Conservation (phyloP, 2,888 invertebrate species). For the Anaspis maculata region DNA sequence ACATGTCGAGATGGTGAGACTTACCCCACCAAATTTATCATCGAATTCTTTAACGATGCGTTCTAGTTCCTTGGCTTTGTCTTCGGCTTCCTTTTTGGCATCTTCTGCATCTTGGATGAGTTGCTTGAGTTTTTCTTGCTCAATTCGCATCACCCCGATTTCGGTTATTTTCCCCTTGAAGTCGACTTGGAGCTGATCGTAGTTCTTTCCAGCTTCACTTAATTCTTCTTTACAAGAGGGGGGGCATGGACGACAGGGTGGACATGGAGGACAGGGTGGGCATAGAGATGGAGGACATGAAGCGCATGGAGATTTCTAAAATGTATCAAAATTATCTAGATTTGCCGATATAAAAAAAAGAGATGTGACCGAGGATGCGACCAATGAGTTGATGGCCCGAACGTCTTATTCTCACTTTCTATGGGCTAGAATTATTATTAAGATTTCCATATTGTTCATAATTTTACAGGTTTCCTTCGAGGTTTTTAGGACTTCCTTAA, state of each 20-base stretch:
- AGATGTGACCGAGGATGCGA: too few relatives aligned
- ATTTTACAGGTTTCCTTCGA: not conserved
- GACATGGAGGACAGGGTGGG: constrained; percentile 22
- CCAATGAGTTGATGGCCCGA: constrained; percentile 47
- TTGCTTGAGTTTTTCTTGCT: constrained; percentile 45
- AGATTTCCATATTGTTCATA: constrained; percentile 32
- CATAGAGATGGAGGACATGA: too few relatives aligned
- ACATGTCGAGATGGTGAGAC: too few relatives aligned
- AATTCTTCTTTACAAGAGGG: constrained; percentile 47
- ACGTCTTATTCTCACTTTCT: constrained; percentile 51
- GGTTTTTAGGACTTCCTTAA: too few relatives aligned
- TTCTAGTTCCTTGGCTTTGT: constrained; percentile 50
- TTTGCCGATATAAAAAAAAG: too few relatives aligned
- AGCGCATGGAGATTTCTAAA: constrained; percentile 37
- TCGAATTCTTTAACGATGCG: constrained; percentile 43
- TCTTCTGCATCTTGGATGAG: constrained; percentile 39
- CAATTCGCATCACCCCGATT: constrained; percentile 48
- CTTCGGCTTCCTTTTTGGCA: constrained; percentile 50
- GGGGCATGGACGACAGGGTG: too few relatives aligned
- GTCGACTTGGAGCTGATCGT: constrained; percentile 56
- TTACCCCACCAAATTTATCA: constrained; percentile 3
- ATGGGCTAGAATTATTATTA: constrained; percentile 52
- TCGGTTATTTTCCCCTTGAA: constrained; percentile 61
- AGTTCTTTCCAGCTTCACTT: constrained; percentile 51
- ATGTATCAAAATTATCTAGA: constrained; percentile 45